phyloP scores from a whole-genome alignment of 2,113 vertebrate species.

The Lophotis ruficrista region DNA sequence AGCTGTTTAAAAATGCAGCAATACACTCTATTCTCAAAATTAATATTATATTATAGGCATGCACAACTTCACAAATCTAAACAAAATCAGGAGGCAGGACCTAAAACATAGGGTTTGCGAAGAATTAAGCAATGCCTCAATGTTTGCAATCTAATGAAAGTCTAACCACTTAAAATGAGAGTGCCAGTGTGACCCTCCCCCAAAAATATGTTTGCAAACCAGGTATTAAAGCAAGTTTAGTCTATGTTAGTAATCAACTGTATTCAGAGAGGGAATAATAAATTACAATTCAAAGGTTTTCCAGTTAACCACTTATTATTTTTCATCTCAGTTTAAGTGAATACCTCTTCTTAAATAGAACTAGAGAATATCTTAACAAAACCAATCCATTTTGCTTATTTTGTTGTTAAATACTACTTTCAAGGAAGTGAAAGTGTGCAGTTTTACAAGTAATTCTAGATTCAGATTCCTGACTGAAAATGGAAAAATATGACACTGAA shows the following conservation, averaged over 20 bases:
- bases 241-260: not conserved
- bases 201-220: not conserved
- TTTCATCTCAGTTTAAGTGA: not conserved
- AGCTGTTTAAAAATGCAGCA: slow-evolving; percentile 35
- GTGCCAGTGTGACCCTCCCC: not conserved
- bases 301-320: not conserved
- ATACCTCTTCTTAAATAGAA: not conserved
- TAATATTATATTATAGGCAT: not conserved
- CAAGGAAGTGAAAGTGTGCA: not conserved
- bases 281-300: not conserved
- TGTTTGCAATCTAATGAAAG: not conserved
- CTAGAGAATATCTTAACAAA: not conserved
- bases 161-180: not conserved
- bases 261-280: not conserved
- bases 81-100: not conserved
- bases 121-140: not conserved
- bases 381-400: not conserved
- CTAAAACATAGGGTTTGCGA: not conserved
- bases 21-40: slow-evolving; percentile 17
- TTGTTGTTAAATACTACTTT: not conserved
- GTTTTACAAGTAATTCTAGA: not conserved
- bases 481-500: not conserved
- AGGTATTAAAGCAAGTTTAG: not conserved
- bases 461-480: not conserved
- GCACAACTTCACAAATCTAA: slow-evolving; percentile 32